Percentiles rank a stretch among this genome's conserved stretches.
These are phyloP conservation scores for Bovichtus diacanthus DNA, from an alignment of 2,797 vertebrate species.

Conservation along the genomic window DNA sequence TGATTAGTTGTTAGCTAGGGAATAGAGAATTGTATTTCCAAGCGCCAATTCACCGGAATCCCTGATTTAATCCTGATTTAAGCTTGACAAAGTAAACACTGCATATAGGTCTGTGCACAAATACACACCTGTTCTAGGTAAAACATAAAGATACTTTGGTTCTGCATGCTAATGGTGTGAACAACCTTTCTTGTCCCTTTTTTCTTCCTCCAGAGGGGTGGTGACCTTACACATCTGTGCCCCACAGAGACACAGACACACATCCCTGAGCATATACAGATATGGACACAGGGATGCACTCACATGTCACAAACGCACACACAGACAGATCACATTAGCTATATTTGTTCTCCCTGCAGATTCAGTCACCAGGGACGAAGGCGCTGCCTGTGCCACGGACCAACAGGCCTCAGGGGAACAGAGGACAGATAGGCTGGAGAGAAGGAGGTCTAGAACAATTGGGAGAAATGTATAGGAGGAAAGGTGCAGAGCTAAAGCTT, in stretches of 20 bases:
- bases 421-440: constrained; percentile 50
- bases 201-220: constrained; percentile 23
- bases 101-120: constrained; percentile 4
- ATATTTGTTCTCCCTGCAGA: constrained; percentile 71
- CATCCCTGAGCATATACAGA: constrained; percentile 38
- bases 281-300: constrained; percentile 49
- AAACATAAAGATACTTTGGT: constrained; percentile 10
- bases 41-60: constrained; percentile 31
- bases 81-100: constrained; percentile 26
- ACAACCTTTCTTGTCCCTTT: constrained; percentile 25
- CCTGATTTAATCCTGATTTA: constrained; percentile 30
- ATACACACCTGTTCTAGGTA: constrained; percentile 36
- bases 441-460: constrained; percentile 52
- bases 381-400: constrained; percentile 53
- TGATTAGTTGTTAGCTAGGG: constrained; percentile 28
- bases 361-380: constrained; percentile 46
- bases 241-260: constrained; percentile 25
- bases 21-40: constrained; percentile 41
- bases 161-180: constrained; percentile 15
- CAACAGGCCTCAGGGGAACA: constrained; percentile 61
- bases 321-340: constrained; percentile 59
- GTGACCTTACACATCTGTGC: constrained; percentile 64
- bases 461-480: constrained; percentile 49
- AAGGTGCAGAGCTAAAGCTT: constrained; percentile 45
- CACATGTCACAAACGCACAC: constrained; percentile 55